phyloP scores from a whole-genome alignment of 37 sponge, comb jelly and placozoan genomes.

The Agelas oroides region DNA sequence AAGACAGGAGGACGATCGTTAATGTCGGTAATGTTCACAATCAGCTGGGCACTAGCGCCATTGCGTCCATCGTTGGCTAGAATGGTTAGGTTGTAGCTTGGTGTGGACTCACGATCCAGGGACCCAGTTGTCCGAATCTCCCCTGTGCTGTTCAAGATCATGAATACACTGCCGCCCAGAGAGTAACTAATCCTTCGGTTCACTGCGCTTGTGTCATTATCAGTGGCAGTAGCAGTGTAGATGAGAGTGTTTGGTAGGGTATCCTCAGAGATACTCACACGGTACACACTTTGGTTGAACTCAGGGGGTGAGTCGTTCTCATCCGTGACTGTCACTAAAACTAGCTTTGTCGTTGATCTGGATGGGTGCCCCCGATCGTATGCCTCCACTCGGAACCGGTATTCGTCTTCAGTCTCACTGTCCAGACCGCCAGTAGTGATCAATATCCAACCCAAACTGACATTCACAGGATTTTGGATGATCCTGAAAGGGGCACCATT shows the following conservation, averaged over 20 bases:
- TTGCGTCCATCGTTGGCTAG: conserved; percentile 58
- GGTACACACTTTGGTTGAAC: conserved; percentile 35
- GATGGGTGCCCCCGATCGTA: conserved; percentile 61
- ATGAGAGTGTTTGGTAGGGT: not conserved
- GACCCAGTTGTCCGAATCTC: not conserved
- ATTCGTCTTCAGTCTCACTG: conserved; percentile 9
- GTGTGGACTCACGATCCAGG: conserved; percentile 54
- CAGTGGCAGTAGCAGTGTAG: not conserved
- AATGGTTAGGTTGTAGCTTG: conserved; percentile 35
- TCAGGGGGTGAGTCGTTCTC: conserved; percentile 70
- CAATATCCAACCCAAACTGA: conserved; percentile 13
- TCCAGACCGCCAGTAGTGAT: not conserved
- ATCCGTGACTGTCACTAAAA: conserved; percentile 57
- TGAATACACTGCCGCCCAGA: conserved; percentile 44
- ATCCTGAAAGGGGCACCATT: conserved; percentile 41
- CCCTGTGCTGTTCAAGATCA: conserved; percentile 34
- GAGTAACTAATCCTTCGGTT: conserved; percentile 3
- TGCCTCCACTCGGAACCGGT: conserved; percentile 54
- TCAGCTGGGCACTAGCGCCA: not conserved
- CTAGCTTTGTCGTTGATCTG: not conserved
- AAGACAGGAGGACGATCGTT: conserved; percentile 76
- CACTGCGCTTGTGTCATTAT: not conserved
- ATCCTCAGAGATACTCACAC: conserved; percentile 30
- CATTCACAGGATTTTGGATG: not conserved
- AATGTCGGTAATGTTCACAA: conserved; percentile 60